Conservation (phyloP, 2,888 invertebrate species). For the Synanthedon myopaeformis region DNA sequence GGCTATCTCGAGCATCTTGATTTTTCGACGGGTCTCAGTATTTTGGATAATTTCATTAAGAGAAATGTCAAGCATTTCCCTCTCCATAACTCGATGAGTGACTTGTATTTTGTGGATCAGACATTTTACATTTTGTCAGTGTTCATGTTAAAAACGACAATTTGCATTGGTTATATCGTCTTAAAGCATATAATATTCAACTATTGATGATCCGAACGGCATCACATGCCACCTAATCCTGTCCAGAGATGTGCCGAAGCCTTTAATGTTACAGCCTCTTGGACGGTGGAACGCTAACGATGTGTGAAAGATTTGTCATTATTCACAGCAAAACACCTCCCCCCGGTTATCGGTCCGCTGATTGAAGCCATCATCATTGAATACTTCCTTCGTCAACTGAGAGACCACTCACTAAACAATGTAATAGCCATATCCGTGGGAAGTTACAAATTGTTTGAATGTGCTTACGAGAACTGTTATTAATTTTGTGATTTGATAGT, state of each 20-base stretch:
- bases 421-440: slow-evolving; percentile 40
- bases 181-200: too few relatives aligned
- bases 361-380: slow-evolving; percentile 36
- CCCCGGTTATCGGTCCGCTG: slow-evolving; percentile 14
- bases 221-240: too few relatives aligned
- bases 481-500: neutral
- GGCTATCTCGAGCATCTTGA: too few relatives aligned
- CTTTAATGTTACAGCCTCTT: slow-evolving; percentile 7
- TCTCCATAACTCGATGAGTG: too few relatives aligned
- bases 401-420: slow-evolving; percentile 23
- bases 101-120: too few relatives aligned
- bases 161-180: too few relatives aligned
- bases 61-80: too few relatives aligned
- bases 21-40: too few relatives aligned
- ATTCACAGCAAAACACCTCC: slow-evolving; percentile 32
- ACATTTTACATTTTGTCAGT: too few relatives aligned
- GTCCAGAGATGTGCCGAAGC: neutral
- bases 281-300: slow-evolving; percentile 9
- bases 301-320: slow-evolving; percentile 40
- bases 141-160: too few relatives aligned
- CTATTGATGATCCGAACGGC: too few relatives aligned
- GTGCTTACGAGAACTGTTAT: neutral
- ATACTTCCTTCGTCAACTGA: slow-evolving; percentile 38
- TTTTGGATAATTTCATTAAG: too few relatives aligned
- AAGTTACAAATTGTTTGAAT: slow-evolving; percentile 24